Conservation (phyloP, 2,113 vertebrate genomes). For the Gnathonemus longibarbis region DNA sequence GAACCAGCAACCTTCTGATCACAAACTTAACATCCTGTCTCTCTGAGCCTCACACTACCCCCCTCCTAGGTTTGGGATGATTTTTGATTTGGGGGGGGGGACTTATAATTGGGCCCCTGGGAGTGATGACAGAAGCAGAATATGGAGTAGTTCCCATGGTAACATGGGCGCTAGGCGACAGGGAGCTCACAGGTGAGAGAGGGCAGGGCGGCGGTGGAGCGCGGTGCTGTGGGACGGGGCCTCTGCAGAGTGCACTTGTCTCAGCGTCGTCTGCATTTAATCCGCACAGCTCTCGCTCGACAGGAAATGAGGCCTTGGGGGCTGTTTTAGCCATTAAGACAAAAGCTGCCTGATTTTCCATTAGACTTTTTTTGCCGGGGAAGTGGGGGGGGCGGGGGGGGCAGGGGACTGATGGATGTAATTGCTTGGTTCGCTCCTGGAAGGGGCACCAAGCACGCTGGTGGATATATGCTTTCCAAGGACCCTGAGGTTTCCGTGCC, state of each 20-base stretch:
- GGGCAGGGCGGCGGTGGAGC: background rate
- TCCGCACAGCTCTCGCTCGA: background rate
- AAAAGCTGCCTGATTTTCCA: slow-evolving; percentile 23
- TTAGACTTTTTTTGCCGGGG: background rate
- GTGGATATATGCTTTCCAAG: background rate
- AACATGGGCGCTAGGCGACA: background rate
- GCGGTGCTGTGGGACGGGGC: background rate
- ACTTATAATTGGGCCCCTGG: background rate
- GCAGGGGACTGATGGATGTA: background rate
- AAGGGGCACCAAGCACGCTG: background rate
- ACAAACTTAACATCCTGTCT: background rate
- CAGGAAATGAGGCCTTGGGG: background rate
- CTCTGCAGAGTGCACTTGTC: background rate
- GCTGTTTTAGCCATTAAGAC: slow-evolving; percentile 22
- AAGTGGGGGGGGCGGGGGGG: background rate
- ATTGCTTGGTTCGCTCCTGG: background rate
- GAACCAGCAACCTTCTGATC: background rate
- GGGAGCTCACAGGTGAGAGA: background rate
- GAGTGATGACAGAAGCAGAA: background rate
- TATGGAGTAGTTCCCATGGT: background rate
- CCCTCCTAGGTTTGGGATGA: background rate
- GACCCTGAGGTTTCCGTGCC: background rate
- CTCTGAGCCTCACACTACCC: background rate
- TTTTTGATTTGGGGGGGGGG: background rate
- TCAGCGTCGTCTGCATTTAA: background rate